These are phyloP conservation scores for Didymodactylos carnosus DNA, from an alignment of 2,888 invertebrate species.

Conservation along the genomic window DNA sequence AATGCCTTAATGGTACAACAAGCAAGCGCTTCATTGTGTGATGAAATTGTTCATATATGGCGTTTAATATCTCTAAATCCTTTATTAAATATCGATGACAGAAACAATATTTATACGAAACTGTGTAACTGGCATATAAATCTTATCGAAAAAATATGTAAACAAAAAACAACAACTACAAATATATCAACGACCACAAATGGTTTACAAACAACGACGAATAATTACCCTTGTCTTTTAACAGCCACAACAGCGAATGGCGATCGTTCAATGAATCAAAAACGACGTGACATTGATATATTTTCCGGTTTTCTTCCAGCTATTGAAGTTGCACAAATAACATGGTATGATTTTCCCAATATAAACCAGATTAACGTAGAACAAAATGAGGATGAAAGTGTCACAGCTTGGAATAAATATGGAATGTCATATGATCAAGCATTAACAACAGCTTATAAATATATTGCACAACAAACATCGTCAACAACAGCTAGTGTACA, in stretches of 20 bases:
- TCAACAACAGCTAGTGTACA: too few relatives aligned
- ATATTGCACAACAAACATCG: background rate
- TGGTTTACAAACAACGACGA: background rate
- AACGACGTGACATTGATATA: slow-evolving; percentile 54
- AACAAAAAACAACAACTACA: slow-evolving; percentile 17
- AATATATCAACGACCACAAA: slow-evolving; percentile 7
- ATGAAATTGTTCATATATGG: slow-evolving; percentile 91
- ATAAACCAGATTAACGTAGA: slow-evolving; percentile 43
- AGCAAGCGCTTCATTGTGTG: slow-evolving; percentile 84
- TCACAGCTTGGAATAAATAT: background rate
- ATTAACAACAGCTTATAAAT: background rate
- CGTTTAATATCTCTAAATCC: slow-evolving; percentile 85
- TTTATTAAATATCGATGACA: slow-evolving; percentile 65
- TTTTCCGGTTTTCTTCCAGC: slow-evolving; percentile 94
- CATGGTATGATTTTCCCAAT: slow-evolving; percentile 74
- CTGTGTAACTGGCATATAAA: slow-evolving; percentile 83
- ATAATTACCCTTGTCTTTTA: too few relatives aligned
- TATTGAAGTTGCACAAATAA: slow-evolving; percentile 78
- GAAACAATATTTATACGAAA: slow-evolving; percentile 67
- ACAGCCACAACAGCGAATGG: too few relatives aligned
- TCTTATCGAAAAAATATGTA: slow-evolving; percentile 62
- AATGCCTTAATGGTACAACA: slow-evolving; percentile 29
- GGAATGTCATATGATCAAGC: background rate
- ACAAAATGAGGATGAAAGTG: background rate
- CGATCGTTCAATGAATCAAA: slow-evolving; percentile 20